Percentiles rank a stretch among this genome's conserved stretches.
Conservation (phyloP, 2,113 vertebrate genomes). For the Nanorana parkeri region DNA sequence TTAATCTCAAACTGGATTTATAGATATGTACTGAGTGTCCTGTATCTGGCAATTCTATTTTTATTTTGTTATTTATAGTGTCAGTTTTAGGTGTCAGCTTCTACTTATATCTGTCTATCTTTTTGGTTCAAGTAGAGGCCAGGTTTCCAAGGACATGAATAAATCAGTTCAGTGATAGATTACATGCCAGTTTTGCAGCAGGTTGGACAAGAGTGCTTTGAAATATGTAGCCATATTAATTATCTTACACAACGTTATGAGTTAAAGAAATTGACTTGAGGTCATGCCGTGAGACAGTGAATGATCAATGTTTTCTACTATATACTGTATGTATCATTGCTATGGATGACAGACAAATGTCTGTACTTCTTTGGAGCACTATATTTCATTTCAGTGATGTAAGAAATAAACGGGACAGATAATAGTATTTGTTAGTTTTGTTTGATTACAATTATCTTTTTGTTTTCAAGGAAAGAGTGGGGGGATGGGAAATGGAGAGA, state of each 20-base stretch:
- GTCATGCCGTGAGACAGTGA: neutral
- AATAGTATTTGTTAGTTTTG: slow-evolving; percentile 7
- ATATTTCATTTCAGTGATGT: neutral
- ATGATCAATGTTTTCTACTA: neutral
- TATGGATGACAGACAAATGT: neutral
- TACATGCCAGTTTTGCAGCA: neutral
- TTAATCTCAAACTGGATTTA: too few species aligned
- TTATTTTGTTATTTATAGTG: too few species aligned
- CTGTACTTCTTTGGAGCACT: neutral
- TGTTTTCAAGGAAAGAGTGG: neutral
- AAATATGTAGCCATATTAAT: slow-evolving; percentile 4
- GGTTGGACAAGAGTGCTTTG: neutral
- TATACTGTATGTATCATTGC: neutral
- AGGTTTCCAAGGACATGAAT: neutral
- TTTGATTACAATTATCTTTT: neutral
- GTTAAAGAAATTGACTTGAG: neutral
- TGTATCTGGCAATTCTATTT: too few species aligned
- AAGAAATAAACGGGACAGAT: neutral
- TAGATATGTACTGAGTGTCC: too few species aligned
- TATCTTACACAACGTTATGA: neutral
- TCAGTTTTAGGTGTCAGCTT: too few species aligned
- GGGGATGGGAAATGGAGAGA: slow-evolving; percentile 15
- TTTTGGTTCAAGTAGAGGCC: neutral
- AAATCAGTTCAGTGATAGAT: neutral
- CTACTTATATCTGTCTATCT: neutral